Evolutionary conservation across 2,113 vertebrate genomes (phyloP), one percentile per base, ranked within the genome.

Genomic region (Camarhynchus parvulus): DNA sequence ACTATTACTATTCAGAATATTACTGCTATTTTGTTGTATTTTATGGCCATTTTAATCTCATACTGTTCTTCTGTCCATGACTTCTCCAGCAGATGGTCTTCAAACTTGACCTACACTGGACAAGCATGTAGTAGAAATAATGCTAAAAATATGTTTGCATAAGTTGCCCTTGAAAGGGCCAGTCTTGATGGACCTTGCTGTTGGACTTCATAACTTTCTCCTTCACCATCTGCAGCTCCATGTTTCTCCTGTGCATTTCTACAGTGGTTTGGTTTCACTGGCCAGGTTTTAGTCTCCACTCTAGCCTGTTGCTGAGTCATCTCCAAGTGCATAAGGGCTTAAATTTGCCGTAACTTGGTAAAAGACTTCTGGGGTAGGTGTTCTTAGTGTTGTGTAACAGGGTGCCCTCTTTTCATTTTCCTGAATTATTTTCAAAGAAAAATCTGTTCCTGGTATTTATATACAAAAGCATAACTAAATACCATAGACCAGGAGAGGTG

Each of bases 151-250:
- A 19, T 49, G 9, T 52, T 74, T 69, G 28, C 16, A 7, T 69
- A n/a, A 69, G 20, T 69, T 52, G 10, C 52, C 16, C 24, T 62
- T 62, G 46, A 78, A 89, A 58, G 31, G 73, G 7, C 14, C 24
- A 49, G 9, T 86, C 30, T 52, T 80, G 5, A 11, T 62, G 16
- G 19, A 69, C 18, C 16, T 92, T 0, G 0, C 49, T 4, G 0
- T 5, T 52, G 61, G 19, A 4, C n/a, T 79, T 89, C 27, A 30
- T 73, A 49, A 42, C 46, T 27, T 73, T 55, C 16, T 90, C 2
- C 0, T 72, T 91, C 24, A 44, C 39, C 4, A 3, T 16, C 52
- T 74, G 11, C 39, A 46, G 11, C 9, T 55, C 39, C 7, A 0
- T 27, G 2, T 41, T 44, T 52, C 42, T 87, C 17, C 20, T n/a